phyloP scores from a whole-genome alignment of 2,113 vertebrate species.

The Callocephalon fimbriatum region DNA sequence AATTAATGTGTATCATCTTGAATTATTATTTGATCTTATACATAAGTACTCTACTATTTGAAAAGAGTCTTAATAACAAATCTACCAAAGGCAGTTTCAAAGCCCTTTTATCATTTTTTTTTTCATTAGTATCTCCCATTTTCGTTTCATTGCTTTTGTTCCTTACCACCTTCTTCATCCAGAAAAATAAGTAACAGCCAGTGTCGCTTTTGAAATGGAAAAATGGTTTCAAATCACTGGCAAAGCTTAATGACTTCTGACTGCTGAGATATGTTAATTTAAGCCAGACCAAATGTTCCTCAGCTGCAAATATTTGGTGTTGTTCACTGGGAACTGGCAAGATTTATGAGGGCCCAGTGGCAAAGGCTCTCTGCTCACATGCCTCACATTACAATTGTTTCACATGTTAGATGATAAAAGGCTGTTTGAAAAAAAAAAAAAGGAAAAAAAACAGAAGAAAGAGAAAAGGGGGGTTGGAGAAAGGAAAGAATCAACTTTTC shows the following conservation, averaged over 20 bases:
- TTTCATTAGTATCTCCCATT: conserved; percentile 70
- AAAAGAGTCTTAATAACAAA: conserved; percentile 65
- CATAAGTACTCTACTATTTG: conserved; percentile 42
- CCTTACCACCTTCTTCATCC: conserved; percentile 70
- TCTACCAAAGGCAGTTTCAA: conserved; percentile 60
- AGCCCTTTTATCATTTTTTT: conserved; percentile 56
- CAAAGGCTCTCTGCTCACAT: conserved; percentile 80
- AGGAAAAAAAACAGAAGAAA: neutral
- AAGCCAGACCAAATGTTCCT: conserved; percentile 86
- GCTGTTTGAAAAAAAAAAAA: neutral
- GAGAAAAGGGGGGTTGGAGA: neutral
- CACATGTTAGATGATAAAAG: conserved; percentile 76
- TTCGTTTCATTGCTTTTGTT: conserved; percentile 74
- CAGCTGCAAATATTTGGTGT: conserved; percentile 87
- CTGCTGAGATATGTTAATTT: conserved; percentile 88
- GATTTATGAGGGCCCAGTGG: conserved; percentile 86
- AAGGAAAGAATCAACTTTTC: conserved; percentile 66
- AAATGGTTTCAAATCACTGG: conserved; percentile 86
- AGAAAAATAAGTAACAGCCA: conserved; percentile 76
- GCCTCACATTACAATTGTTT: conserved; percentile 80
- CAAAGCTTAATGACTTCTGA: conserved; percentile 86
- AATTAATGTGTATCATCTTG: conserved; percentile 59
- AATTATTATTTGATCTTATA: conserved; percentile 70
- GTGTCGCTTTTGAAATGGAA: conserved; percentile 82
- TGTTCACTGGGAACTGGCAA: conserved; percentile 84